Evolutionary conservation across 92 coral and sea anemone genomes (phyloP).

Genomic region (Porites lobata): DNA sequence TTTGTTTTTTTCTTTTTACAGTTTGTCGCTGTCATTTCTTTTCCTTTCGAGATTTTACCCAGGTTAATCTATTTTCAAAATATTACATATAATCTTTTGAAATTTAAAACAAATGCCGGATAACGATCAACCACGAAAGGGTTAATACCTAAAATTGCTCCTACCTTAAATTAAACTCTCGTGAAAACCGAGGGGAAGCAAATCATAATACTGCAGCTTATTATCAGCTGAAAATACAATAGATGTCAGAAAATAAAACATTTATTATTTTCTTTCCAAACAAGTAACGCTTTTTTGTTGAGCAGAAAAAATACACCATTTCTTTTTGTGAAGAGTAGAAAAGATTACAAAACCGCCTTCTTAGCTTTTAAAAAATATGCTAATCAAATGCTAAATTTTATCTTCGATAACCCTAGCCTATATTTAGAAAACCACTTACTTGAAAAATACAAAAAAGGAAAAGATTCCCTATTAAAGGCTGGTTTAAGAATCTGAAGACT

Average conservation of each 20-base stretch:
- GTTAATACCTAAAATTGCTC: not conserved
- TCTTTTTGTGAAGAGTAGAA: not conserved
- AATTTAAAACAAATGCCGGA: too few species aligned
- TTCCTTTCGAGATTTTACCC: not conserved
- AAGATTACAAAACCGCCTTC: too few species aligned
- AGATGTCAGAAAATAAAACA: not conserved
- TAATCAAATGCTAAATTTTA: not conserved
- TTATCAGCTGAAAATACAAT: not conserved
- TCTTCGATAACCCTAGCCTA: too few species aligned
- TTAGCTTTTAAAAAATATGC: not conserved
- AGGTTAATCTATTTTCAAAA: not conserved
- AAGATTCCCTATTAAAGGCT: too few species aligned
- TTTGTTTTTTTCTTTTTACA: not conserved
- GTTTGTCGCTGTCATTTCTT: not conserved
- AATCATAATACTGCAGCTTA: not conserved
- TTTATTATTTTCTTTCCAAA: not conserved
- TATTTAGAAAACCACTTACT: too few species aligned
- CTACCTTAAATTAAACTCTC: not conserved
- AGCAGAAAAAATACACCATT: not conserved
- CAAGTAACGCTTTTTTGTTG: conserved; percentile 5
- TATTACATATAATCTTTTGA: too few species aligned
- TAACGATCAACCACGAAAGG: too few species aligned
- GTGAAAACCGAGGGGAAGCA: not conserved
- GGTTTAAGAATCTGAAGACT: too few species aligned
- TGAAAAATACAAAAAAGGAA: too few species aligned